These are phyloP conservation scores for Drosophila ambigua DNA, from an alignment of 1,140 invertebrate genomes.

Conservation along the genomic window DNA sequence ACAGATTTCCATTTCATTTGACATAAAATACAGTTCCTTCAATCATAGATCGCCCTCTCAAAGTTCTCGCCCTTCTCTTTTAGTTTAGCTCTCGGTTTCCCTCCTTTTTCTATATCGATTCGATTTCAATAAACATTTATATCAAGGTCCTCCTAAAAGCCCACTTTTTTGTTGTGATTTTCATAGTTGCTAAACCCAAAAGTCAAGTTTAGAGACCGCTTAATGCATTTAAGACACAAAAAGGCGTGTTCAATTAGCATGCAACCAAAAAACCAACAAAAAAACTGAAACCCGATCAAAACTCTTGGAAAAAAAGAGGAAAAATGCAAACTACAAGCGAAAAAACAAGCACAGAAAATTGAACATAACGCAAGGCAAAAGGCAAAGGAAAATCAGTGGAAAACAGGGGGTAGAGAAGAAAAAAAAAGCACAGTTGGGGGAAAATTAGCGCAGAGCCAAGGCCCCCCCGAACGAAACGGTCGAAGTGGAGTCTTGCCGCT, in stretches of 20 bases:
- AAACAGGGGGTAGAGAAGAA: slow-evolving; percentile 25
- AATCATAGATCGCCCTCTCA: too few species aligned
- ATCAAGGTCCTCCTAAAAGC: slow-evolving; percentile 25
- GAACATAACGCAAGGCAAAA: slow-evolving; percentile 62
- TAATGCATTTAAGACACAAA: slow-evolving; percentile 70
- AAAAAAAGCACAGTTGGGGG: slow-evolving; percentile 57
- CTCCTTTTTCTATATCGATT: slow-evolving; percentile 21
- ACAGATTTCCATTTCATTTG: too few species aligned
- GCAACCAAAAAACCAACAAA: slow-evolving; percentile 46
- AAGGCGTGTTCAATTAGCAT: slow-evolving; percentile 81
- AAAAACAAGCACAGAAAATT: slow-evolving; percentile 77
- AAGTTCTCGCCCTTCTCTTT: slow-evolving; percentile 12
- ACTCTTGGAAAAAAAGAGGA: slow-evolving; percentile 1
- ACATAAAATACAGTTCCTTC: too few species aligned
- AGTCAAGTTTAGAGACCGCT: slow-evolving; percentile 74
- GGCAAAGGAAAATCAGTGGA: slow-evolving; percentile 54
- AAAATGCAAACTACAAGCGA: slow-evolving; percentile 11
- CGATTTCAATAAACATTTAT: slow-evolving; percentile 2
- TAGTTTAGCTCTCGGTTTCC: slow-evolving; percentile 1
- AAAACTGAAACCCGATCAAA: slow-evolving; percentile 4
- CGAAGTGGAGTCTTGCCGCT: slow-evolving; percentile 41
- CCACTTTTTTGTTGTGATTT: slow-evolving; percentile 21
- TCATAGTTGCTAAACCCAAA: slow-evolving; percentile 27
- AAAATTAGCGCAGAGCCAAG: slow-evolving; percentile 73
- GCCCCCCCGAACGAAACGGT: slow-evolving; percentile 47